Conservation (phyloP, 2,113 vertebrate species). For the Athene noctua region DNA sequence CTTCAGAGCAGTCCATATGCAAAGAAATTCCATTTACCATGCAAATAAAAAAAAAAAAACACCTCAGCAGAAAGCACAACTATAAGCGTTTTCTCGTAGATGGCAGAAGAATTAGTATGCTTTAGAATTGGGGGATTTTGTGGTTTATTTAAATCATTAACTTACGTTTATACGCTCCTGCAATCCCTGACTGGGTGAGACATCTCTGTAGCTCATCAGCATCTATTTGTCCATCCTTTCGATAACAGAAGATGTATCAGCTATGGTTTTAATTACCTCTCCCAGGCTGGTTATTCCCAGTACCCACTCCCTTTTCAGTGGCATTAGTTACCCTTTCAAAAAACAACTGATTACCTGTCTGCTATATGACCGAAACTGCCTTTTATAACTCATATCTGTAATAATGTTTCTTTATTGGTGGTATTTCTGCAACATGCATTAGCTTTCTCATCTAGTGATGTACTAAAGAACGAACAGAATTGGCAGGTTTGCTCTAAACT, state of each 20-base stretch:
- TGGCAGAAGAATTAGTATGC: neutral
- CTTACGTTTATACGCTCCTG: slow-evolving; percentile 90
- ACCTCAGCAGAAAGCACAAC: neutral
- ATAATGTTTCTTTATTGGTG: neutral
- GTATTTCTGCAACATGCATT: neutral
- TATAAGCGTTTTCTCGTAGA: neutral
- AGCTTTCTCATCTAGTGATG: neutral
- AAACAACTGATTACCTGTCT: neutral
- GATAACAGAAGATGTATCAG: slow-evolving; percentile 41
- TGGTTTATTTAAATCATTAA: neutral
- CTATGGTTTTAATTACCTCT: neutral
- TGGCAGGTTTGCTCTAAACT: neutral
- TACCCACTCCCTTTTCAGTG: neutral
- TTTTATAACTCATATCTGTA: neutral
- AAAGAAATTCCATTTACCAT: neutral
- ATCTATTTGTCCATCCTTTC: slow-evolving; percentile 91
- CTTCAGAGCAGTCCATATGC: neutral
- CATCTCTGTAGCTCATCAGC: slow-evolving; percentile 91
- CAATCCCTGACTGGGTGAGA: slow-evolving; percentile 87
- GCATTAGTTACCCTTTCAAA: neutral
- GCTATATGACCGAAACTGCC: neutral
- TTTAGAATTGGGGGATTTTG: neutral
- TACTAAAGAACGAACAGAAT: neutral
- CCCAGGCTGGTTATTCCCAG: slow-evolving; percentile 5
- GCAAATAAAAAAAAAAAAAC: neutral